Percentiles rank a stretch among this genome's conserved stretches.
Evolutionary conservation across 1,140 invertebrate genomes (phyloP).

Genomic region (Scaptomyza pallida): DNA sequence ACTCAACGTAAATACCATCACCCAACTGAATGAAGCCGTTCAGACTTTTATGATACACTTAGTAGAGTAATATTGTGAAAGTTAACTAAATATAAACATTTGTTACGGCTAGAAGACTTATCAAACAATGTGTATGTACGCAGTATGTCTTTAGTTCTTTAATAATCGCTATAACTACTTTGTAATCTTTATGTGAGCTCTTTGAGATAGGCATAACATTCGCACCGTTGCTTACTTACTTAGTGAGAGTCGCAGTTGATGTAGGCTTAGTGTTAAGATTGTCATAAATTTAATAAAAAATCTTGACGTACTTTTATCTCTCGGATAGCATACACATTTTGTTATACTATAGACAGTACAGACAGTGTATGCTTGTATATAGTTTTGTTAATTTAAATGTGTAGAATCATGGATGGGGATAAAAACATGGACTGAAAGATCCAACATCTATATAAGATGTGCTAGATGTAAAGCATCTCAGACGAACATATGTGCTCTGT

Average conservation of each 20-base stretch:
- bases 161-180: slow-evolving; percentile 6
- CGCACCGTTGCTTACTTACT: slow-evolving; percentile 1
- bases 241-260: slow-evolving; percentile 21
- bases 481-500: neutral
- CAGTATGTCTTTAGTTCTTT: neutral
- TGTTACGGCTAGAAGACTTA: neutral
- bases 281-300: slow-evolving; percentile 82
- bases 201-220: slow-evolving; percentile 37
- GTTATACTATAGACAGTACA: slow-evolving; percentile 22
- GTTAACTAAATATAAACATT: neutral
- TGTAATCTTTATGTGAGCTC: slow-evolving; percentile 37
- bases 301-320: slow-evolving; percentile 51
- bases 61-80: slow-evolving; percentile 9
- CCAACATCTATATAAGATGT: slow-evolving; percentile 10
- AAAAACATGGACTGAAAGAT: neutral
- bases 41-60: no score
- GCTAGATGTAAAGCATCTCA: neutral
- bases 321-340: slow-evolving; percentile 25
- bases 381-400: slow-evolving; percentile 9
- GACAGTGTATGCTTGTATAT: neutral
- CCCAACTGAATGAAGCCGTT: neutral
- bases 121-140: neutral
- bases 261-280: slow-evolving; percentile 57
- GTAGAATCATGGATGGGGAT: neutral
- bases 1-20: neutral